These are phyloP conservation scores for Drosophila nigritarsus DNA, from an alignment of 2,888 invertebrate species.

Conservation along the genomic window DNA sequence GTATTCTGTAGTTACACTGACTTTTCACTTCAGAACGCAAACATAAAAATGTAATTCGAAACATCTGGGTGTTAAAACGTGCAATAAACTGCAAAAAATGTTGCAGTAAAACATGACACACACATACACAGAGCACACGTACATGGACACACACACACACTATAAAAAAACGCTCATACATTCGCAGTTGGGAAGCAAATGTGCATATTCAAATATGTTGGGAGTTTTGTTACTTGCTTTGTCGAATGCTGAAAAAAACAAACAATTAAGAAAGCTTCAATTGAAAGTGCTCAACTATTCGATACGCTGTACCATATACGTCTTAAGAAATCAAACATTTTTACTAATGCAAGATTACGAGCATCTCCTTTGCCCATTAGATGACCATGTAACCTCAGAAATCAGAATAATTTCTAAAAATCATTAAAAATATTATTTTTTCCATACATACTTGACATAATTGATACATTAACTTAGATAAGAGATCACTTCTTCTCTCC, in stretches of 20 bases:
- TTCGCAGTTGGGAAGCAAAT: conserved; percentile 52
- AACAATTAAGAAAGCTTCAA: background rate
- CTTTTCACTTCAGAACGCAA: conserved; percentile 44
- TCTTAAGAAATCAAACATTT: background rate
- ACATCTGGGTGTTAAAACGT: conserved; percentile 48
- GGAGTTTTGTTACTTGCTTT: conserved; percentile 8
- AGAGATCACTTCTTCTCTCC: background rate
- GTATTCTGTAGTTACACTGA: conserved; percentile 11
- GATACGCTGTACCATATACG: background rate
- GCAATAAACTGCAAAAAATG: conserved; percentile 36
- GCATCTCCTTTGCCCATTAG: too few relatives aligned
- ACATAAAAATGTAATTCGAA: conserved; percentile 58
- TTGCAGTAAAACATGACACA: conserved; percentile 32
- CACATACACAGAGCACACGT: conserved; percentile 19
- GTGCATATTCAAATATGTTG: conserved; percentile 29
- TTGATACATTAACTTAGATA: background rate
- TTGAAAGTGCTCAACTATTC: background rate
- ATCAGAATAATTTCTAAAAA: background rate
- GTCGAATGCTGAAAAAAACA: conserved; percentile 11
- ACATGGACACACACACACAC: background rate
- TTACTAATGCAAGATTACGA: too few relatives aligned
- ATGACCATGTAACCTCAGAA: background rate
- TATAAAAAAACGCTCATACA: conserved; percentile 15
- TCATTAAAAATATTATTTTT: background rate
- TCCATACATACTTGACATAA: background rate